Conservation (phyloP, 2,797 vertebrate genomes). For the Fringilla coelebs region DNA sequence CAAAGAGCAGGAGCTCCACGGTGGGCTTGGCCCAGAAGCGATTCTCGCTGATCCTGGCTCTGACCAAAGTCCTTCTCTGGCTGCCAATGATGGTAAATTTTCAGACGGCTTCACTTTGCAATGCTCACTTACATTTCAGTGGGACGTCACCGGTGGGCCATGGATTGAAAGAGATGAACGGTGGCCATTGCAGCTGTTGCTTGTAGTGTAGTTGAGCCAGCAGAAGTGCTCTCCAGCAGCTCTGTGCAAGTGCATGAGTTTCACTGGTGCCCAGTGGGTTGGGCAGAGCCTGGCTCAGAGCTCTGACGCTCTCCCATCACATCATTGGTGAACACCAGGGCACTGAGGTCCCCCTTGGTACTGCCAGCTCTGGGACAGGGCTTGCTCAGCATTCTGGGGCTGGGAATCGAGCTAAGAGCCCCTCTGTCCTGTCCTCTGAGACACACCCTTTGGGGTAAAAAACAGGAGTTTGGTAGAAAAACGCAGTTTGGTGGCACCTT, state of each 20-base stretch:
- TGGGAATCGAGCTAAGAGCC: not conserved
- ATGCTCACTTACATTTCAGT: not conserved
- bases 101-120: not conserved
- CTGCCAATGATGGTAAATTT: conserved; percentile 96
- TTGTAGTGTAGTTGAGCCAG: not conserved
- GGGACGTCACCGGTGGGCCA: not conserved
- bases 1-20: conserved; percentile 56
- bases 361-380: not conserved
- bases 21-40: conserved; percentile 90
- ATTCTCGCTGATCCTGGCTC: conserved; percentile 91
- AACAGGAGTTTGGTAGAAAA: not conserved
- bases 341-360: not conserved
- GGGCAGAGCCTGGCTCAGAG: not conserved
- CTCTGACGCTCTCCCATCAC: not conserved
- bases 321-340: not conserved
- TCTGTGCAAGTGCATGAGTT: not conserved
- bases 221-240: not conserved
- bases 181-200: not conserved
- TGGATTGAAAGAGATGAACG: not conserved
- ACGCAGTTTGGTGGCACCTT: not conserved
- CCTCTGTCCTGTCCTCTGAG: not conserved
- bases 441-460: not conserved
- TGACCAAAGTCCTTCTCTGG: conserved; percentile 89
- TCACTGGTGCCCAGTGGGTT: not conserved
- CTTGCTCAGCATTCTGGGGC: not conserved